These are phyloP conservation scores for Epizoanthus stellaris DNA, from an alignment of 92 coral and sea anemone species.

Conservation along the genomic window DNA sequence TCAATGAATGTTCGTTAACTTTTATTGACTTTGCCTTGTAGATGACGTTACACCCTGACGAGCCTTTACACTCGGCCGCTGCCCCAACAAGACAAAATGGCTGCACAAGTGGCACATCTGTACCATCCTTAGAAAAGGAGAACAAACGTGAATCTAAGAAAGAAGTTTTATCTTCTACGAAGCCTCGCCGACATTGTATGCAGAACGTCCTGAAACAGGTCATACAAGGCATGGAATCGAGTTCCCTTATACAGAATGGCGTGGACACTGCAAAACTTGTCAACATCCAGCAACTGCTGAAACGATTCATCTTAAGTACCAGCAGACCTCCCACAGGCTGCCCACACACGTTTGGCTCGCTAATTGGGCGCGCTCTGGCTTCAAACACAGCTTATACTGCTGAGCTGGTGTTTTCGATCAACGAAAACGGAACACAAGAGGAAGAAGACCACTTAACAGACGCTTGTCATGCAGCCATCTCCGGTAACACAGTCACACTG, in stretches of 20 bases:
- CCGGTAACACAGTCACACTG: not conserved
- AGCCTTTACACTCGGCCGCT: not conserved
- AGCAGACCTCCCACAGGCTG: not conserved
- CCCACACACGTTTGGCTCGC: not conserved
- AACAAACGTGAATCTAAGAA: not conserved
- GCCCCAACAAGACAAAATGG: not conserved
- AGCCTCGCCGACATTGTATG: not conserved
- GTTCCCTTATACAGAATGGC: not conserved
- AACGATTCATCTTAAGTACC: not conserved
- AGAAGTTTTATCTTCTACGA: not conserved
- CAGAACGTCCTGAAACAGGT: not conserved
- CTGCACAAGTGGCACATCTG: not conserved
- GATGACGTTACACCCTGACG: slow-evolving; percentile 14
- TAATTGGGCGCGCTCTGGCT: not conserved
- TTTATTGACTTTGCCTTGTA: not conserved
- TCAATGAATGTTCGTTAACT: too few relatives aligned
- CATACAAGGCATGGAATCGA: not conserved
- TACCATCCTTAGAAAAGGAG: not conserved
- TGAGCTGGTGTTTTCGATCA: not conserved
- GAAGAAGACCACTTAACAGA: not conserved
- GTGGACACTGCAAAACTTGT: not conserved
- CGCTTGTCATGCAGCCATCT: slow-evolving; percentile 28
- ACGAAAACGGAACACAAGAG: not conserved
- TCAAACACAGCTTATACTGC: not conserved
- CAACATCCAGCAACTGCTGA: not conserved